These are phyloP conservation scores for Hippocampus abdominalis DNA, from an alignment of 2,113 vertebrate species.

Conservation along the genomic window DNA sequence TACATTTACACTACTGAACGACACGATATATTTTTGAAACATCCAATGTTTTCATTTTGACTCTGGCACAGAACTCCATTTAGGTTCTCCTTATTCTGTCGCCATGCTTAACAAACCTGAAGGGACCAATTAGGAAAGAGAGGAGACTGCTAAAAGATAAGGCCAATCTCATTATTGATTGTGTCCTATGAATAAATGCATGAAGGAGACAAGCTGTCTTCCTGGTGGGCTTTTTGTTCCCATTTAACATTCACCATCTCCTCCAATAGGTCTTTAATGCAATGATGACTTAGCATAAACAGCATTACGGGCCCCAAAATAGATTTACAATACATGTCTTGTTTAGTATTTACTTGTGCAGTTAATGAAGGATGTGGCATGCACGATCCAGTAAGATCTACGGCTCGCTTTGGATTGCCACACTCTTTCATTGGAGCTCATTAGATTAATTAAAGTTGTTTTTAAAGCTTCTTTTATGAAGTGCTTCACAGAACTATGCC, in stretches of 20 bases:
- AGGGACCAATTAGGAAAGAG: not conserved
- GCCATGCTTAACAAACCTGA: not conserved
- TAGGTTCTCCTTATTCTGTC: not conserved
- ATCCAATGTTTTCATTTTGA: too few species aligned
- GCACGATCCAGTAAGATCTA: not conserved
- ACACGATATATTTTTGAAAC: too few species aligned
- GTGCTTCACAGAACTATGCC: not conserved
- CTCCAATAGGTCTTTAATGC: not conserved
- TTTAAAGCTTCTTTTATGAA: not conserved
- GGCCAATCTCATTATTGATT: not conserved
- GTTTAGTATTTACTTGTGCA: not conserved
- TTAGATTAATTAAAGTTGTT: not conserved
- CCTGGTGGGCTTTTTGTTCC: not conserved
- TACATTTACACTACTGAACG: too few species aligned
- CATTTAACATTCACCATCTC: not conserved
- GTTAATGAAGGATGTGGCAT: not conserved
- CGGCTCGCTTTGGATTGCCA: not conserved
- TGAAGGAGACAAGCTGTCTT: not conserved
- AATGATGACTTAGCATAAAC: not conserved
- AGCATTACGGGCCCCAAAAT: not conserved
- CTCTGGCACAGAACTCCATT: not conserved
- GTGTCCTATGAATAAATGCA: not conserved
- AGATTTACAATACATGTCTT: not conserved
- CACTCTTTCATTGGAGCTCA: not conserved
- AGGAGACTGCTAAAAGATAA: not conserved